Evolutionary conservation across 2,888 invertebrate species (phyloP).

Genomic region (Pseudococcus viburni): DNA sequence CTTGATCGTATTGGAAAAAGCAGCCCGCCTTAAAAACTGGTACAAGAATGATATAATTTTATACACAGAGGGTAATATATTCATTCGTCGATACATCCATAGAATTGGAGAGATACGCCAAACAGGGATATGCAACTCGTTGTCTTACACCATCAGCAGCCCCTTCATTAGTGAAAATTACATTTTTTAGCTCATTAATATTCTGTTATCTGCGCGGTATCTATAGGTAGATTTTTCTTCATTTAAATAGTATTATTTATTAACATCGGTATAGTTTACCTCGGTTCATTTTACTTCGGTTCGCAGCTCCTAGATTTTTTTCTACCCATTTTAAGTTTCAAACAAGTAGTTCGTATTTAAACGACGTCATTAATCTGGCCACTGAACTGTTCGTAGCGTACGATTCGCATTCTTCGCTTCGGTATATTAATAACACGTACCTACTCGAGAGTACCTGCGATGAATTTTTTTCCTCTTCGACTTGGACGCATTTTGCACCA

Average conservation of each 20-base stretch:
- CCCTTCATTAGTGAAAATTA: constrained; percentile 49
- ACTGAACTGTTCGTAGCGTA: constrained; percentile 31
- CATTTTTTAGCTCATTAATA: constrained; percentile 29
- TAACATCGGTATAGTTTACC: constrained; percentile 20
- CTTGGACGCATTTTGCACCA: constrained; percentile 2
- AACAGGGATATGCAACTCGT: not conserved
- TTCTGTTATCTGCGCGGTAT: constrained; percentile 48
- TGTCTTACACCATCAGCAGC: not conserved
- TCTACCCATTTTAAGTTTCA: not conserved
- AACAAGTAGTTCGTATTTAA: constrained; percentile 55
- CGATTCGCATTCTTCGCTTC: constrained; percentile 41
- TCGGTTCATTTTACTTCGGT: not conserved
- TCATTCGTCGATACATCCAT: not conserved
- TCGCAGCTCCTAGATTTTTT: not conserved
- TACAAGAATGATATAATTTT: not conserved
- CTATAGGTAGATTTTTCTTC: not conserved
- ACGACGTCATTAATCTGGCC: constrained; percentile 53
- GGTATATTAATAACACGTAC: constrained; percentile 39
- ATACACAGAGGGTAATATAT: not conserved
- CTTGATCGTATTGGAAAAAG: not conserved
- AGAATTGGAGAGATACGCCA: not conserved
- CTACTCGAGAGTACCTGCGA: not conserved
- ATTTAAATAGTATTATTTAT: constrained; percentile 47
- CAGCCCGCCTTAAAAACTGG: constrained; percentile 4
- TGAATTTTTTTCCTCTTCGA: constrained; percentile 12